Conservation (phyloP, 2,888 invertebrate species). For the Germaria angustata region DNA sequence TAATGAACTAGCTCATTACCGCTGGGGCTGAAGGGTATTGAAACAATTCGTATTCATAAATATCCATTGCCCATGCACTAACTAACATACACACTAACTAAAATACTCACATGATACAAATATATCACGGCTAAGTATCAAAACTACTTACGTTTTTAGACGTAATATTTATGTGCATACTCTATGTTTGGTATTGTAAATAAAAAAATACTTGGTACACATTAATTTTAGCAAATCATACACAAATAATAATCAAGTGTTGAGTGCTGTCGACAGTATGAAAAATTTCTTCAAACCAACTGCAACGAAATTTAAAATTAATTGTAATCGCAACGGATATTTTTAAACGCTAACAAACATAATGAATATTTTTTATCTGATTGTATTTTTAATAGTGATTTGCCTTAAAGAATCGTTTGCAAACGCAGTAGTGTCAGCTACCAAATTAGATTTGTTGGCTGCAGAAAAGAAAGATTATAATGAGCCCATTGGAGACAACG, state of each 20-base stretch:
- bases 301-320: conserved; percentile 35
- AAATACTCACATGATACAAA: not conserved
- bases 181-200: not conserved
- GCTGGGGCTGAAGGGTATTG: not conserved
- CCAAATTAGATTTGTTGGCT: not conserved
- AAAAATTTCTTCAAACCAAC: conserved; percentile 19
- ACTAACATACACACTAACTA: too few species aligned
- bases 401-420: not conserved
- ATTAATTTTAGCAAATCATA: conserved; percentile 11
- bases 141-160: not conserved
- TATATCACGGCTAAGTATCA: conserved; percentile 5
- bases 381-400: conserved; percentile 24
- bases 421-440: not conserved
- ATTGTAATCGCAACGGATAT: not conserved
- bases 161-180: not conserved
- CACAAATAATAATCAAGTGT: not conserved
- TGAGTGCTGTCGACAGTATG: conserved; percentile 18
- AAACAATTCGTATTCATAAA: not conserved
- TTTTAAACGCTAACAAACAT: not conserved
- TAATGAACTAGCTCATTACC: not conserved
- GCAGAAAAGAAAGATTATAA: not conserved
- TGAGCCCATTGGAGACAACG: not conserved
- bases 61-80: too few species aligned
- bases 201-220: not conserved
- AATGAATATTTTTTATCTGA: conserved; percentile 21